These are phyloP conservation scores for Muscicapa striata DNA, from an alignment of 2,797 vertebrate species.

Conservation along the genomic window DNA sequence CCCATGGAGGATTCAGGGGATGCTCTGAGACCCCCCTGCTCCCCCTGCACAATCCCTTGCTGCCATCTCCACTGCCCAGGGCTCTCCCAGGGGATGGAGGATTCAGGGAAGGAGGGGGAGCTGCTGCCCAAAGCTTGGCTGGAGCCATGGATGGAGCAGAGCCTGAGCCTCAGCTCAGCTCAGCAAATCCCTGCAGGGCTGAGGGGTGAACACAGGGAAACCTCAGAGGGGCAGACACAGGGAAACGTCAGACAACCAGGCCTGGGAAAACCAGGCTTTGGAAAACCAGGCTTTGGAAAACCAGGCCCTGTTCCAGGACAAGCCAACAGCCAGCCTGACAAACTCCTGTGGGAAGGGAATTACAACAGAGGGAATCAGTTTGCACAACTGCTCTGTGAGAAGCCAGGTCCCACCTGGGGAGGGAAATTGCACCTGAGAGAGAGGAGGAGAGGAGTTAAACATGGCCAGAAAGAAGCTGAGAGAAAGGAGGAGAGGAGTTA, in stretches of 20 bases:
- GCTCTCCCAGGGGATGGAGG: fast-evolving
- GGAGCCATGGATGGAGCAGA: neutral
- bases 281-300: too few relatives aligned
- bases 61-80: fast-evolving
- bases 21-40: too few relatives aligned
- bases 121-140: neutral
- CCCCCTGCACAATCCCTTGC: neutral
- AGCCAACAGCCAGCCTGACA: neutral
- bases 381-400: neutral
- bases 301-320: too few relatives aligned
- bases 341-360: neutral
- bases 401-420: too few relatives aligned
- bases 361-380: neutral
- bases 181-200: neutral
- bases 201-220: too few relatives aligned
- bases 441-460: neutral
- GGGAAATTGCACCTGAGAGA: neutral
- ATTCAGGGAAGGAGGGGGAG: neutral
- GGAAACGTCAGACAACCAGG: neutral
- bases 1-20: too few relatives aligned
- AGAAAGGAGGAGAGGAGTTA: too few relatives aligned
- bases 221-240: too few relatives aligned
- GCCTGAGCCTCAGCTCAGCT: neutral
- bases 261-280: too few relatives aligned
- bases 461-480: too few relatives aligned